These are phyloP conservation scores for Larimichthys polyactis DNA, from an alignment of 2,113 vertebrate genomes.

Conservation along the genomic window DNA sequence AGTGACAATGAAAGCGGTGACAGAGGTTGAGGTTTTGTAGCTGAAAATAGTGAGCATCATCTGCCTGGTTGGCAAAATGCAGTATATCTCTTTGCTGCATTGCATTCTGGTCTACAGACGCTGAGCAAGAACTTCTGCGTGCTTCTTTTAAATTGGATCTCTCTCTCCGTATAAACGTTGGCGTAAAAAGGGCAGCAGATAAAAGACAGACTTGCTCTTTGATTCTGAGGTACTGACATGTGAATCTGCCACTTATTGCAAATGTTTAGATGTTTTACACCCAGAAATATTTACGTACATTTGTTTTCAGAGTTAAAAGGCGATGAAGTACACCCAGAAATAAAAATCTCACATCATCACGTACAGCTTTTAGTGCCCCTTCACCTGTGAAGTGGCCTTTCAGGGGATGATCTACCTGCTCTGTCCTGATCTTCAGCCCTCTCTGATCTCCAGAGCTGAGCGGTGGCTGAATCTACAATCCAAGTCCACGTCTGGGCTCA, in stretches of 20 bases:
- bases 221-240: slow-evolving; percentile 26
- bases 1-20: slow-evolving; percentile 22
- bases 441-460: slow-evolving; percentile 50
- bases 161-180: slow-evolving; percentile 15
- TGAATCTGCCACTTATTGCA: slow-evolving; percentile 1
- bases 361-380: slow-evolving; percentile 4
- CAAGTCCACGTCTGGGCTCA: slow-evolving; percentile 2
- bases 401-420: slow-evolving; percentile 49
- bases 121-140: slow-evolving; percentile 20
- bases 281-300: slow-evolving; percentile 41
- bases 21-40: slow-evolving; percentile 42
- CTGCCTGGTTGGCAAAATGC: slow-evolving; percentile 18
- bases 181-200: slow-evolving; percentile 47
- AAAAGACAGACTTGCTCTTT: slow-evolving; percentile 38
- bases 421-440: slow-evolving; percentile 24
- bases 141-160: slow-evolving; percentile 29
- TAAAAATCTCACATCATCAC: not conserved
- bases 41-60: slow-evolving; percentile 30
- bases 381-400: slow-evolving; percentile 61
- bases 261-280: slow-evolving; percentile 40
- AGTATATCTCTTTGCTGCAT: slow-evolving; percentile 10
- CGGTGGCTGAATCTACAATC: slow-evolving; percentile 10
- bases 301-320: slow-evolving; percentile 10
- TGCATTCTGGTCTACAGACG: slow-evolving; percentile 31
- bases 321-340: slow-evolving; percentile 4